A percentile compares a stretch with the other conserved stretches of the same genome.
Evolutionary conservation across 2,888 invertebrate genomes (phyloP).

Genomic region (Pollenia labialis): DNA sequence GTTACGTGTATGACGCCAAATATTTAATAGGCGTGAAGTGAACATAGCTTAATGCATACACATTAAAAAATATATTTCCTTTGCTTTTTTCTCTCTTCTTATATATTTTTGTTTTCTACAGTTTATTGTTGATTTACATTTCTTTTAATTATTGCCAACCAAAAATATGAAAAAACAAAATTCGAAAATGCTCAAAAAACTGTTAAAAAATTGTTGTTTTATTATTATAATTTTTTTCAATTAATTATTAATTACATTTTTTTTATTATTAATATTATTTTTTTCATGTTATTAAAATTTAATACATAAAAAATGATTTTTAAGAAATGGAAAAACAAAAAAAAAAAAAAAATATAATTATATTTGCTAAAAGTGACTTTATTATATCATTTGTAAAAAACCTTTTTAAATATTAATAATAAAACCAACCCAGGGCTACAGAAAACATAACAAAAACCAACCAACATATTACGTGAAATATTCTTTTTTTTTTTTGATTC

Average conservation of each 20-base stretch:
- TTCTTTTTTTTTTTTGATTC: slow-evolving; percentile 11
- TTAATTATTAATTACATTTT: slow-evolving; percentile 16
- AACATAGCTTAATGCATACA: neutral
- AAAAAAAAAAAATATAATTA: slow-evolving; percentile 48
- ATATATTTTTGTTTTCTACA: slow-evolving; percentile 1
- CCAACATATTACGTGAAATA: slow-evolving; percentile 15
- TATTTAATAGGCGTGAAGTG: too few species aligned
- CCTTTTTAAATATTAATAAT: slow-evolving; percentile 50
- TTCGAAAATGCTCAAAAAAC: slow-evolving; percentile 70
- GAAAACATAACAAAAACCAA: slow-evolving; percentile 27
- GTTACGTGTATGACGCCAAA: too few species aligned
- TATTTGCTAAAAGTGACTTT: slow-evolving; percentile 71
- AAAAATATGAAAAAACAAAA: slow-evolving; percentile 41
- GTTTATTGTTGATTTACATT: slow-evolving; percentile 59
- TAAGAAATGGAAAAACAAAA: slow-evolving; percentile 42
- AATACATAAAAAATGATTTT: slow-evolving; percentile 22
- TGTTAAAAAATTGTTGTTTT: slow-evolving; percentile 55
- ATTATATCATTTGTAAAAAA: slow-evolving; percentile 62
- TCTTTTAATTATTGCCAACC: slow-evolving; percentile 38
- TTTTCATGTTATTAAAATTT: slow-evolving; percentile 63
- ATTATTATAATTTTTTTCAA: slow-evolving; percentile 25
- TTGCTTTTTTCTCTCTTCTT: neutral
- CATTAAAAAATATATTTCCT: slow-evolving; percentile 11
- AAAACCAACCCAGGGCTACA: slow-evolving; percentile 53
- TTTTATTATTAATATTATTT: slow-evolving; percentile 45